Evolutionary conservation across 2,113 vertebrate species (phyloP).

Genomic region (Miniopterus natalensis): DNA sequence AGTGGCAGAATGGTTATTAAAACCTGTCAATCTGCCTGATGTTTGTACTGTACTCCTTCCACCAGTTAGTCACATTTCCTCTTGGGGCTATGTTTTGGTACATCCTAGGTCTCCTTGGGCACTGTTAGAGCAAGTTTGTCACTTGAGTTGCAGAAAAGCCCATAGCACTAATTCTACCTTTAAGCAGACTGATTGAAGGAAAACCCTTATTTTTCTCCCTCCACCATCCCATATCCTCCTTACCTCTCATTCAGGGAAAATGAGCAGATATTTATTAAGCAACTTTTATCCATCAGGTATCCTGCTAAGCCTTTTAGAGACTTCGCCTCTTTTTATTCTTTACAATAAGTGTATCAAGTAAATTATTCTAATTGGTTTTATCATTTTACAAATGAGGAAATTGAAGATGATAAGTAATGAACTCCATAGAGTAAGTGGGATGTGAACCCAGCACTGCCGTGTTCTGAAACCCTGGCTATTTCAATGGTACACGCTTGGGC

Average conservation of each 20-base stretch:
- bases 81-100: not conserved
- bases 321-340: conserved; percentile 28
- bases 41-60: not conserved
- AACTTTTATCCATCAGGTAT: not conserved
- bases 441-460: not conserved
- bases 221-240: not conserved
- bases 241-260: not conserved
- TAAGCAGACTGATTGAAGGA: not conserved
- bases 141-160: not conserved
- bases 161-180: not conserved
- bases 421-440: not conserved
- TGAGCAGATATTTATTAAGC: not conserved
- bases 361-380: conserved; percentile 33
- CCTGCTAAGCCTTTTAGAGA: conserved; percentile 30
- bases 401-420: not conserved
- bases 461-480: not conserved
- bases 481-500: not conserved
- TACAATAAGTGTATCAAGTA: not conserved
- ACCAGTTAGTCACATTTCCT: not conserved
- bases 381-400: conserved; percentile 10
- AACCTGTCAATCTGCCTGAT: not conserved
- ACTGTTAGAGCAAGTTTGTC: not conserved
- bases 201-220: not conserved
- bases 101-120: not conserved
- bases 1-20: not conserved